Evolutionary conservation across 2,888 invertebrate genomes (phyloP), one percentile per base, ranked within the genome.

Genomic region (Quadriops clusia): DNA sequence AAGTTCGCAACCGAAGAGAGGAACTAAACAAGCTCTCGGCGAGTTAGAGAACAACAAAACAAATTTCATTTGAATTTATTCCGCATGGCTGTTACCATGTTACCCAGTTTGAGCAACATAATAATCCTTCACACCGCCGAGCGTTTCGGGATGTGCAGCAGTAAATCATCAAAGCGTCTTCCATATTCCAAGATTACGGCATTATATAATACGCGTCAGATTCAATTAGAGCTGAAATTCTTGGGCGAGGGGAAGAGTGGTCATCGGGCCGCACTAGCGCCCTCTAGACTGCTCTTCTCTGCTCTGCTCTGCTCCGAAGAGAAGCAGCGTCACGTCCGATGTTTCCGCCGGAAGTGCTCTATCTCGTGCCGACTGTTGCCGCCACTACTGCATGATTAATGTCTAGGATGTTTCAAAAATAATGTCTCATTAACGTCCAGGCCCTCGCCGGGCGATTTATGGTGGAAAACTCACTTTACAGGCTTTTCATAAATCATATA

Each of bases 371-470:
- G 36, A 38, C 40, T 38, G 36, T 40, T 38, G 32, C 35, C 34
- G 30, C 32, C 33, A 38, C 43, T 45, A 41, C 43, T 41, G 38
- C 41, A 45, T 49, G 51, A 54, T 53, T 53, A 55, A 54, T 53
- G 52, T 45, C 37, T 33, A 44, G 47, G 45, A 50, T 51, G 53
- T 52, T 53, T 51, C 51, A 53, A 53, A 54, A 53, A 54, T 53
- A 53, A 52, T 51, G 53, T 56, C 56, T 56, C 54, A 54, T 56
- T 56, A 56, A 53, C 51, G 54, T 56, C 54, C 43, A 44, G 44
- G 42, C 44, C 43, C 34, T 42, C 30, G 41, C 42, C 43, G 39
- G 42, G 46, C 51, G 49, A 56, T 56, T 56, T 56, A 56, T 51
- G 43, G 48, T 43, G 40, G 42, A 39, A 47, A 50, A 51, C 46